Base-by-base conservation (phyloP, 1,140 invertebrate species). In the Ctenoplectra terminalis region DNA sequence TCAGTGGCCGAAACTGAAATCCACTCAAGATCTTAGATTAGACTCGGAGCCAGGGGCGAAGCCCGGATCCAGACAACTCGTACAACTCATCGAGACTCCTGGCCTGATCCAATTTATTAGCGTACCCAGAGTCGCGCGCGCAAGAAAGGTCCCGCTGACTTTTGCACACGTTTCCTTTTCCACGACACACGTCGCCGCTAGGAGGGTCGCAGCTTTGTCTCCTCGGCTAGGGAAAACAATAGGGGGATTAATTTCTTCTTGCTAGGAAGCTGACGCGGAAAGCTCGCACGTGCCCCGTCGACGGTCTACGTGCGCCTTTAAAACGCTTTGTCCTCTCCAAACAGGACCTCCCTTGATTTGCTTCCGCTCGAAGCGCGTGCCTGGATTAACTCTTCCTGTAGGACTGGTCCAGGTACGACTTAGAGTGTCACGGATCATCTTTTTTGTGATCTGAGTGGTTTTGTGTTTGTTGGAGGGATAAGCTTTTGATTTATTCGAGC, bases 11-110 rank as follows among this genome's bases (percentile, higher is more conserved):
- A 90, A 90, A 89, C 89, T 88, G 87, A 92, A 93, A 94, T 93
- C 92, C 90, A 93, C 92, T 93, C 92, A 93, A 93, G 89, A 92
- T 92, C 91, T 91, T 93, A 86, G 91, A 93, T 93, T 93, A 93
- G 89, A 92, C 92, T 92, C 90, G 83, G 75, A 91, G 91, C 90
- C 92, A 90, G 80, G 81, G 91, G 90, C 90, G 91, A 92, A 93
- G 92, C 90, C 89, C 52, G 89, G 84, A 90, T 90, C 90, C 90
- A 90, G 89, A 90, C 91, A 91, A 91, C 90, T 93, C 87, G 89
- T 90, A 89, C 90, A 91, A 92, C 90, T 92, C 89, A 89, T 92
- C 89, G 90, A 81, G 90, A 93, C 89, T 90, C 89, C 90, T 9
- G 23, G 90, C 77, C 85, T 93, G 92, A 93, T 94, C 92, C 91